These are phyloP conservation scores for Pristionchus japonicus DNA, from an alignment of 2,888 invertebrate genomes.

Conservation along the genomic window DNA sequence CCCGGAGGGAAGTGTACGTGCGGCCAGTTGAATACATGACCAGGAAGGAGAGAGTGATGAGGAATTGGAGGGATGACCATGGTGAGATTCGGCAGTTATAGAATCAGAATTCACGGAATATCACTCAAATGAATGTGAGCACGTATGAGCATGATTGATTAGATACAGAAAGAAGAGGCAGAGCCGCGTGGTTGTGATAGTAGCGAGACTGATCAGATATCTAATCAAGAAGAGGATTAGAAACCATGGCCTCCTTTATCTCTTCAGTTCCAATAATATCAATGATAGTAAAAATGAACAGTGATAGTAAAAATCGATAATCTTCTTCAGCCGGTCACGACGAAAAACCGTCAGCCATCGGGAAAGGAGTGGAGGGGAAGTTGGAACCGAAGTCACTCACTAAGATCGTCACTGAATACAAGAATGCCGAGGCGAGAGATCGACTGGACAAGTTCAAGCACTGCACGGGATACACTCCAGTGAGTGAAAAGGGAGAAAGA, in stretches of 20 bases:
- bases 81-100: not conserved
- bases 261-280: no score
- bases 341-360: not conserved
- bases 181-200: no score
- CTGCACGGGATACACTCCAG: conserved; percentile 59
- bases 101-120: not conserved
- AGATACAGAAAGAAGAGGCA: no score
- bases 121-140: no score
- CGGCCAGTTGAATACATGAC: conserved; percentile 20
- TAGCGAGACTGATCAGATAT: no score
- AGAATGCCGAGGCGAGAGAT: conserved; percentile 49
- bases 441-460: conserved; percentile 58
- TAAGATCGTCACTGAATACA: conserved; percentile 8
- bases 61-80: conserved; percentile 46
- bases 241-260: no score
- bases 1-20: not conserved
- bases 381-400: conserved; percentile 18
- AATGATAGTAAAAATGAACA: no score
- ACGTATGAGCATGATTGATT: no score
- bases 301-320: no score
- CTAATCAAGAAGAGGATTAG: no score
- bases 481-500: not conserved
- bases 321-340: not conserved
- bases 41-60: conserved; percentile 49
- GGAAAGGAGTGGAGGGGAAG: not conserved